A percentile compares a stretch with the other conserved stretches of the same genome.
Evolutionary conservation across 2,113 vertebrate genomes (phyloP).

Genomic region (Oophaga pumilio): DNA sequence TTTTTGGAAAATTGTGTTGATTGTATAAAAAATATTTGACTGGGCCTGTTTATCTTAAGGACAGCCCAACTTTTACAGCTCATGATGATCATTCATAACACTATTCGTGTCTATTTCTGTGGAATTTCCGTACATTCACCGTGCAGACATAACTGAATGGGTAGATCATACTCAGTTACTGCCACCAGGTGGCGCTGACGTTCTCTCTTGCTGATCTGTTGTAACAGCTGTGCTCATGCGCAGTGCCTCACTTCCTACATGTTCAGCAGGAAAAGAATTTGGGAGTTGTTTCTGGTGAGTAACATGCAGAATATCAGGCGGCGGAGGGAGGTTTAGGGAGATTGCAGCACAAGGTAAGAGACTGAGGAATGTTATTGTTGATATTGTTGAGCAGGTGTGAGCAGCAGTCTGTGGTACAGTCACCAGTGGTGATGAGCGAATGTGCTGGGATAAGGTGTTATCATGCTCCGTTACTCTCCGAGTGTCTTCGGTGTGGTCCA

Average conservation of each 20-base stretch:
- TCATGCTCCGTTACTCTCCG: too few relatives aligned
- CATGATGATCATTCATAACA: too few relatives aligned
- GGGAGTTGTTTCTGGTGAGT: background rate
- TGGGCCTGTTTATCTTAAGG: too few relatives aligned
- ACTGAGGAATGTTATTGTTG: background rate
- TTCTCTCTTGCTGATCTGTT: background rate
- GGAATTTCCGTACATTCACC: background rate
- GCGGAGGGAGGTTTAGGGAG: background rate
- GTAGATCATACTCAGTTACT: background rate
- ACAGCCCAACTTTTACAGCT: too few relatives aligned
- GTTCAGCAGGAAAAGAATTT: background rate
- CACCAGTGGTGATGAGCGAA: too few relatives aligned
- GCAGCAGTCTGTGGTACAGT: too few relatives aligned
- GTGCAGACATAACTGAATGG: background rate
- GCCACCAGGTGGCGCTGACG: background rate
- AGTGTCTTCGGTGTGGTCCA: too few relatives aligned
- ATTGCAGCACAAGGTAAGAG: background rate
- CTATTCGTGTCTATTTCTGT: too few relatives aligned
- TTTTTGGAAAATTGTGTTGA: too few relatives aligned
- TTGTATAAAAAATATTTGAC: too few relatives aligned
- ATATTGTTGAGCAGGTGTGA: background rate
- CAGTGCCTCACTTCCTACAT: background rate
- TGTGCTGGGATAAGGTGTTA: too few relatives aligned
- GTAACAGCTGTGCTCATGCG: background rate
- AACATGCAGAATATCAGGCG: background rate